Evolutionary conservation across 2,113 vertebrate species (phyloP), one percentile per base, ranked within the genome.

Genomic region (Mus pahari): DNA sequence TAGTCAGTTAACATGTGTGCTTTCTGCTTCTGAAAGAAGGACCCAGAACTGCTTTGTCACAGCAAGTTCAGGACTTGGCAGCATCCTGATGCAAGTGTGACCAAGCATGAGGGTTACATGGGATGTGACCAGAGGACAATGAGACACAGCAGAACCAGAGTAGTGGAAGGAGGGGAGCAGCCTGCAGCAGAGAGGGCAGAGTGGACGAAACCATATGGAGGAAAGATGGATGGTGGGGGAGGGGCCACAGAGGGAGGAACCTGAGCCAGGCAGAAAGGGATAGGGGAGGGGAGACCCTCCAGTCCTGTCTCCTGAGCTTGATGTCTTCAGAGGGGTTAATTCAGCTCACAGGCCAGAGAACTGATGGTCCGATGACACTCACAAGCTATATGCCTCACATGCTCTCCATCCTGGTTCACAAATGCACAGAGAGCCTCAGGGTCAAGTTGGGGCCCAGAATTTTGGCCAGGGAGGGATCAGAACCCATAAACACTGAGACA

Each of bases 121-220:
- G 11, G 17, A 68, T 45, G 1, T 36, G 22, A 8, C 7, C 26
- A 28, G n/a, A 71, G 50, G 60, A 9, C 75, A 50, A 33, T 0
- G 5, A 8, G 39, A 36, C 0, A 28, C 31, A 31, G 22, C 13
- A 16, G 11, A 9, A 71, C 1, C 4, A 14, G 0, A 26, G 28
- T 6, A 5, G 9, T 5, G 22, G 50, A 26, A 1, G 28, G n/a
- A 19, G 26, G 2, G 33, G 53, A 22, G 66, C 2, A 0, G 13
- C 7, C 50, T 28, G 8, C 3, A 7, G 70, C 1, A 20, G 42
- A 9, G 55, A 62, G 58, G 42, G 31, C 9, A 10, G 42, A 17
- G 31, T 24, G 53, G 10, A 28, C 14, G 71, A 36, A 11, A 22
- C 1, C 26, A 39, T 4, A 60, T 4, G 3, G 10, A 20, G 60